Conservation (phyloP, 2,797 vertebrate genomes). For the Antennarius maculatus region DNA sequence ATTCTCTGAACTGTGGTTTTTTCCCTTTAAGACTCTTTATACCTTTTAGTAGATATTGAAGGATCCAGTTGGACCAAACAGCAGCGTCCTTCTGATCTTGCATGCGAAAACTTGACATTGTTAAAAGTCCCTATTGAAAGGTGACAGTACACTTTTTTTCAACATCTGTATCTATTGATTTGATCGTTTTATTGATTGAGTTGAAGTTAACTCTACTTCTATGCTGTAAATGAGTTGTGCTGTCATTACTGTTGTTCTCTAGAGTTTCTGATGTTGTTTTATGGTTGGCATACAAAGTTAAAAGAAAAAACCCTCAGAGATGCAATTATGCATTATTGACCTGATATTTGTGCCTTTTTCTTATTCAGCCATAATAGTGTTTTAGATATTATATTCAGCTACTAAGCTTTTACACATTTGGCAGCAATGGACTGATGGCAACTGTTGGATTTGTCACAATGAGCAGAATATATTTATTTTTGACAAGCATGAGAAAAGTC, state of each 20-base stretch:
- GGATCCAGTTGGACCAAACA: conserved; percentile 29
- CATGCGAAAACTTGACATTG: conserved; percentile 28
- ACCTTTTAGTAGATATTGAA: conserved; percentile 37
- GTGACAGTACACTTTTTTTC: conserved; percentile 20
- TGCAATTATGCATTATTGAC: conserved; percentile 8
- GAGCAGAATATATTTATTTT: conserved; percentile 70
- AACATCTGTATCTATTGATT: conserved; percentile 28
- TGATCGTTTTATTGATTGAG: conserved; percentile 4
- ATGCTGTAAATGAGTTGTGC: conserved; percentile 51
- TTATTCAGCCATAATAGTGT: not conserved
- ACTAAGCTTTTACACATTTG: conserved; percentile 16
- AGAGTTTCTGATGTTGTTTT: not conserved
- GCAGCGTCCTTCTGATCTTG: conserved; percentile 21
- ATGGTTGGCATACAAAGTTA: not conserved
- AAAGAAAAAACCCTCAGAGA: not conserved
- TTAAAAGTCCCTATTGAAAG: conserved; percentile 22
- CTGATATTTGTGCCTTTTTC: conserved; percentile 8
- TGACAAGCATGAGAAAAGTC: conserved; percentile 45
- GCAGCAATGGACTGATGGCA: conserved; percentile 31
- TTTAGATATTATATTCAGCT: conserved; percentile 12
- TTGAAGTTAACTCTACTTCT: conserved; percentile 37
- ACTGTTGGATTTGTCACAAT: conserved; percentile 51
- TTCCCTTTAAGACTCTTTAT: conserved; percentile 23
- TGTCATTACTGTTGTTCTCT: conserved; percentile 28
- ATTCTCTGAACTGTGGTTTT: conserved; percentile 26